Base-by-base conservation (phyloP, 2,797 vertebrate genomes). In the Crenuchus spilurus region DNA sequence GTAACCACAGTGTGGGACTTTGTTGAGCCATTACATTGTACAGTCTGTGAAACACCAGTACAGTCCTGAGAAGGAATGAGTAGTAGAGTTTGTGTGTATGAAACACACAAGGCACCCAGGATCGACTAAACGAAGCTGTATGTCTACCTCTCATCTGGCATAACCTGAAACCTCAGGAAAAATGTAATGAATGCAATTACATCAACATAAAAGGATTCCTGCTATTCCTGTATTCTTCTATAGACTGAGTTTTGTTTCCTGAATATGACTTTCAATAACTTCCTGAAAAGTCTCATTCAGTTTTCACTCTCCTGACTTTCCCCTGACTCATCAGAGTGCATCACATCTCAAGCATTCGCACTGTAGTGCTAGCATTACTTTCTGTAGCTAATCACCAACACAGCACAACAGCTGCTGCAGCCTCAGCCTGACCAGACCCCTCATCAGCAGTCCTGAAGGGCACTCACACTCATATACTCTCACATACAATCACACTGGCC, bases 381-480 rank as follows among this genome's bases (percentile, higher is more conserved):
- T 74, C 64, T 20, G 28, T 54, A 51, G 65, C 63, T 58, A 75
- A 78, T 75, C 72, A 75, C 72, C 6, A 49, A 13, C 72, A 70
- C 62, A 68, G 61, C 63, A 63, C 31, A 71, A 57, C 33, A 69
- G 58, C 69, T 72, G 72, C 72, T 75, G 68, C 58, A 65, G 52
- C 60, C 51, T 49, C 31, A 49, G 76, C 16, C 42, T 61, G 70
- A 57, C 55, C 68, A 51, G 64, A 75, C 66, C 69, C 69, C 44
- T 68, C 68, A 72, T 79, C 80, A 78, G 80, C 70, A 70, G 44
- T 65, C 66, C 70, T 75, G 70, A 69, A 73, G 73, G 76, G 66
- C 68, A 72, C 51, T 68, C 64, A 35, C 35, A 52, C 33, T 37
- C 30, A 33, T 39, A 35, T 35, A n/a, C 22, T 51, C 46, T 11